Percentiles rank a stretch among this genome's conserved stretches.
Conservation (phyloP, 1,140 invertebrate species). For the Heliconius congener region DNA sequence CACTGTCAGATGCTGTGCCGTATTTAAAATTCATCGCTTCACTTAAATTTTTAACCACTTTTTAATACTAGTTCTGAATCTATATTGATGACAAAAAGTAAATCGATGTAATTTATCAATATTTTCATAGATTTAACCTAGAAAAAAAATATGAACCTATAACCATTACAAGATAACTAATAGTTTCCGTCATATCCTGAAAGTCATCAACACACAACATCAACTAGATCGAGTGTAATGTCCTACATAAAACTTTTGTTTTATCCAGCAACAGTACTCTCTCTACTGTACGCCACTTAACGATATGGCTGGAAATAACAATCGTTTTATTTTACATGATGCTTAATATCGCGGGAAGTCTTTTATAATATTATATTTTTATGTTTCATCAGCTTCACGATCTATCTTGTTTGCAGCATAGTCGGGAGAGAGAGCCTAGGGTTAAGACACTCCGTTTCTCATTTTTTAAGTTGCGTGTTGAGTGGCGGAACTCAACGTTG, state of each 20-base stretch:
- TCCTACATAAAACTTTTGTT: constrained; percentile 17
- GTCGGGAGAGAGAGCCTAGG: no score
- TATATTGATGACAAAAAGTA: no score
- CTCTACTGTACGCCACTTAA: constrained; percentile 3
- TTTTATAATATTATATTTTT: background rate
- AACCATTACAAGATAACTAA: background rate
- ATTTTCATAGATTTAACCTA: background rate
- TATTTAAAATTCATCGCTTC: no score
- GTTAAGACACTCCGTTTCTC: no score
- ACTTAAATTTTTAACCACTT: no score
- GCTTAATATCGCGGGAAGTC: background rate
- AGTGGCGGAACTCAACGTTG: no score
- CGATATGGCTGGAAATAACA: constrained; percentile 4
- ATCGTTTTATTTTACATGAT: constrained; percentile 10
- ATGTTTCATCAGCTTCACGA: background rate
- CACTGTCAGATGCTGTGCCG: no score
- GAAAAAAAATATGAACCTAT: background rate
- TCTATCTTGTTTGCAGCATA: no score
- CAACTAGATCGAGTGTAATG: constrained; percentile 2
- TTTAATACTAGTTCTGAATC: no score
- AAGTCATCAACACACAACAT: background rate
- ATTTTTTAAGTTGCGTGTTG: no score
- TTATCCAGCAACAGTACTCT: constrained; percentile 9
- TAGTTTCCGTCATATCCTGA: background rate
- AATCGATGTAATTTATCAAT: no score